phyloP scores from a whole-genome alignment of 1,140 invertebrate genomes.

The Aphaenogaster ashmeadi region DNA sequence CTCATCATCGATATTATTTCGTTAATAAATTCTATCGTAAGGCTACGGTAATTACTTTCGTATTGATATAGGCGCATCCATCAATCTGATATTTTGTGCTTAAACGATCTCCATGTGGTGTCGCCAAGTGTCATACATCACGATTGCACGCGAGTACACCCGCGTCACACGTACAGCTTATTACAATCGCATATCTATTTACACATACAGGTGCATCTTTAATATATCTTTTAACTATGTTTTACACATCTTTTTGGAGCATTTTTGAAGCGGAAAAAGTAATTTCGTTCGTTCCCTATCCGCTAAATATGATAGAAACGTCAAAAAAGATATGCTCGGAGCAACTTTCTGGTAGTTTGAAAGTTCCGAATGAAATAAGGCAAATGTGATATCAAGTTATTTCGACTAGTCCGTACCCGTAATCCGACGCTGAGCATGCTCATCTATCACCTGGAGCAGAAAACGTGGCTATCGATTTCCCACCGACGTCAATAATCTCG shows the following conservation, averaged over 20 bases:
- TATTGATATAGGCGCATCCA: conserved; percentile 10
- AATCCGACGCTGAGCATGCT: conserved; percentile 61
- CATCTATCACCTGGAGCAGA: conserved; percentile 66
- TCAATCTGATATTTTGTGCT: conserved; percentile 34
- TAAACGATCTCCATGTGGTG: background rate
- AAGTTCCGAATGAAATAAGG: conserved; percentile 17
- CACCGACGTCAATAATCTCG: conserved; percentile 65
- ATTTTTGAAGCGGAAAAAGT: background rate
- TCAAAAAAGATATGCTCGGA: background rate
- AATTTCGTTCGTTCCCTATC: background rate
- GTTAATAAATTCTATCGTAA: conserved; percentile 16
- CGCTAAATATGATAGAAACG: background rate
- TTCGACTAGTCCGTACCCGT: conserved; percentile 22
- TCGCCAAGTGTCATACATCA: background rate
- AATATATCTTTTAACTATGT: background rate
- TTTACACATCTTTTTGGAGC: background rate
- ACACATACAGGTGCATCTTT: background rate
- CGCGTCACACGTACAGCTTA: background rate
- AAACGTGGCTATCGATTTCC: conserved; percentile 59
- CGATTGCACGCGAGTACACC: background rate
- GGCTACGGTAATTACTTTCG: conserved; percentile 8
- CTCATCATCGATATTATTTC: conserved; percentile 45
- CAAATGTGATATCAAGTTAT: conserved; percentile 48
- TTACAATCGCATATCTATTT: background rate
- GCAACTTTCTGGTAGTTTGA: background rate